Evolutionary conservation across 1,140 invertebrate genomes (phyloP), one percentile per base, ranked within the genome.

Genomic region (Drosophila virilis): DNA sequence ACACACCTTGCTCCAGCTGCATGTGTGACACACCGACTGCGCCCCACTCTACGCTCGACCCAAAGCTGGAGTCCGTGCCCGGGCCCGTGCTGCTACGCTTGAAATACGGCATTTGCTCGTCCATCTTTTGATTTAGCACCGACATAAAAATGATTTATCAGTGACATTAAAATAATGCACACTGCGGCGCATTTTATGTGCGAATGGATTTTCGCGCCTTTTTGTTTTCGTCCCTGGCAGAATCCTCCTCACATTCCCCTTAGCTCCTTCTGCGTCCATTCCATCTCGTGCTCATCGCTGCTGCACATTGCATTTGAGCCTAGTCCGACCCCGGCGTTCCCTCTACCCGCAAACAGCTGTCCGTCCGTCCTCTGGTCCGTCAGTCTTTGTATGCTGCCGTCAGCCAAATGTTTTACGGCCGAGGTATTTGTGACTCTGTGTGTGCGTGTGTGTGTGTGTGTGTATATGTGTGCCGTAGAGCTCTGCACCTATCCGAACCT

Each of bases 131-230:
- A 92, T 92, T 92, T 92, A 92, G 89, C 91, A 92, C 91, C 85
- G 86, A 92, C 91, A 92, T 92, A 92, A 92, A 92, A 92, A 92
- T 92, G 91, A 92, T 92, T 92, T 92, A 92, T 92, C 91, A 92
- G 91, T 92, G 91, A 92, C 91, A 92, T 92, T 92, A 92, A 92
- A 92, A 92, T 92, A 92, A 92, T 92, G 85, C 91, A 92, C 88
- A 92, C 91, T 91, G 85, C 90, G 90, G 90, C 90, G 80, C 90
- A 91, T 91, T 91, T 91, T 91, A 91, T 91, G 90, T 91, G 81
- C 90, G 90, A 91, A 91, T 91, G 85, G 90, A 86, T 91, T 91
- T 88, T 91, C 89, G 89, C 89, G 86, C 85, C 86, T 88, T 88
- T 88, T 88, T 88, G 83, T 88, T 83, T 78, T 77, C 76, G 52